Evolutionary conservation across 2,888 invertebrate genomes (phyloP).

Genomic region (Glaucopsyche alexis): DNA sequence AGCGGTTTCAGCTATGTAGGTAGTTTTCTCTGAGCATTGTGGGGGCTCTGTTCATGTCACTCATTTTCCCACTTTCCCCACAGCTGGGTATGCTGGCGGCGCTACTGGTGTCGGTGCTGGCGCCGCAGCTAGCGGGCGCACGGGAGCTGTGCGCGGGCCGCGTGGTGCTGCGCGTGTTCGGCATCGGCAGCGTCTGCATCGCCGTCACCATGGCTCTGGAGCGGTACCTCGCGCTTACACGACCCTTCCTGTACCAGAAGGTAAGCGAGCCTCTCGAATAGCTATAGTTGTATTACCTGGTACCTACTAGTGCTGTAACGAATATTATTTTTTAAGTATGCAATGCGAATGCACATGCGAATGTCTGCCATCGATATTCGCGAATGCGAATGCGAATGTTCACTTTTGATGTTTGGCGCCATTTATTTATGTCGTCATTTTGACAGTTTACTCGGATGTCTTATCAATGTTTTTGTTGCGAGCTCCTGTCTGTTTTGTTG

Average conservation of each 20-base stretch:
- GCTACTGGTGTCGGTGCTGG: conserved; percentile 78
- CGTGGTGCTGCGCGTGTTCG: conserved; percentile 89
- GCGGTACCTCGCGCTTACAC: conserved; percentile 91
- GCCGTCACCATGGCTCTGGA: conserved; percentile 94
- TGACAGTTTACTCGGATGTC: too few relatives aligned
- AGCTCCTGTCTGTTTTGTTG: too few relatives aligned
- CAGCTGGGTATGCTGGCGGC: conserved; percentile 87
- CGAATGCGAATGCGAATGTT: too few relatives aligned
- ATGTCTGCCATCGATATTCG: too few relatives aligned
- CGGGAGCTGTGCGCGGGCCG: conserved; percentile 82
- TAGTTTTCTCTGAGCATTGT: not conserved
- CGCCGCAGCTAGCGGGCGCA: conserved; percentile 58
- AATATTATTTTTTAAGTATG: too few relatives aligned
- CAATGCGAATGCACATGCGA: too few relatives aligned
- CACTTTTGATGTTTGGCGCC: too few relatives aligned
- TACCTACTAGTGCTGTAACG: too few relatives aligned
- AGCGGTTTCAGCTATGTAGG: not conserved
- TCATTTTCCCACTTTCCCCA: not conserved
- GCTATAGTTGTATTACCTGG: too few relatives aligned
- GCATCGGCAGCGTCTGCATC: conserved; percentile 92
- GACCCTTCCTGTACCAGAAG: conserved; percentile 93
- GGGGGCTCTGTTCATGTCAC: not conserved
- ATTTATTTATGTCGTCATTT: too few relatives aligned
- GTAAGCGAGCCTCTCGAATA: conserved; percentile 62
- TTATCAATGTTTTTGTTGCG: too few relatives aligned